These are phyloP conservation scores for Cryptotermes secundus DNA, from an alignment of 1,140 invertebrate species.

Conservation along the genomic window DNA sequence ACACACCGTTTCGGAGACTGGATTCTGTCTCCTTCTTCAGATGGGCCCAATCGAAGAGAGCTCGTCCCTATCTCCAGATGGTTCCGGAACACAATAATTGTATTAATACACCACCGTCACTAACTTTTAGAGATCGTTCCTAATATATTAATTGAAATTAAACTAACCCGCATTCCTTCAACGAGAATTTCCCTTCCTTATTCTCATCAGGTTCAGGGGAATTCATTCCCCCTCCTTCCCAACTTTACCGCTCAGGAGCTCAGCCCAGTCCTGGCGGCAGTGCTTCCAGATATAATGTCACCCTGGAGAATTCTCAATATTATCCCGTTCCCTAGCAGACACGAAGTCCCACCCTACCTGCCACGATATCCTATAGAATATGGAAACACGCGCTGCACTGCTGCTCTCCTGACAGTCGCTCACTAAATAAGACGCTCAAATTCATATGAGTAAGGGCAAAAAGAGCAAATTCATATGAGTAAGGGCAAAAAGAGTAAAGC, in stretches of 20 bases:
- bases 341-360: neutral
- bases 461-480: no score
- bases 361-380: neutral
- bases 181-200: neutral
- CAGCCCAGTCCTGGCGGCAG: slow-evolving; percentile 9
- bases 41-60: no score
- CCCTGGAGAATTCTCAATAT: slow-evolving; percentile 7
- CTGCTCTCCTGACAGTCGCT: no score
- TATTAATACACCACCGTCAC: no score
- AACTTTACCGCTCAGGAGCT: neutral
- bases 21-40: no score
- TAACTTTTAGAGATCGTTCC: no score
- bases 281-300: slow-evolving; percentile 16
- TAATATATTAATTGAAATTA: neutral
- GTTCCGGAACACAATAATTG: no score
- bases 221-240: neutral
- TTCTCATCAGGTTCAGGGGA: neutral
- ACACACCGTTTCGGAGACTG: no score
- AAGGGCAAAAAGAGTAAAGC: no score
- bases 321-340: neutral
- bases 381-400: neutral
- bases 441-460: no score
- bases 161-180: neutral
- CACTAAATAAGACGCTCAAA: no score
- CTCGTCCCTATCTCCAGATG: no score